Conservation (phyloP, 2,888 invertebrate species). For the Coelinius sp. region DNA sequence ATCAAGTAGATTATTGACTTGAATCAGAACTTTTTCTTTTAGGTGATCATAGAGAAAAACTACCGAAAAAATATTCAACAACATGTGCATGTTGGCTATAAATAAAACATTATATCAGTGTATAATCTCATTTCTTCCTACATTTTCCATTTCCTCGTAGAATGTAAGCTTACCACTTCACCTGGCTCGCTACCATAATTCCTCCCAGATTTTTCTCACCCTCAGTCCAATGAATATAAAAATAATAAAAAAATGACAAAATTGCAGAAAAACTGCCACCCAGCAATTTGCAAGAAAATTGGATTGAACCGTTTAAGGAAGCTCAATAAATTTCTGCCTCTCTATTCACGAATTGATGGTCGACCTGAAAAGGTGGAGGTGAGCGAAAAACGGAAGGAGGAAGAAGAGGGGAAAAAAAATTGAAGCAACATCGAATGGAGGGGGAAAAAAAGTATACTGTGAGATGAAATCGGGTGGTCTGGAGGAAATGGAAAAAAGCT, state of each 20-base stretch:
- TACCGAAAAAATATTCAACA: too few species aligned
- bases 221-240: background rate
- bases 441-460: background rate
- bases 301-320: slow-evolving; percentile 54
- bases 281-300: slow-evolving; percentile 54
- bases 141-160: background rate
- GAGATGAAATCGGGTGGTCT: background rate
- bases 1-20: too few species aligned
- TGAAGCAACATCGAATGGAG: slow-evolving; percentile 2
- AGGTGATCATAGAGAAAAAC: too few species aligned
- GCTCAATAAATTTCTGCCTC: slow-evolving; percentile 53
- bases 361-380: slow-evolving; percentile 31
- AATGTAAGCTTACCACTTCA: background rate
- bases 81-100: too few species aligned
- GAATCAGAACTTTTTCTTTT: too few species aligned
- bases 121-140: background rate
- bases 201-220: background rate
- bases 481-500: slow-evolving; percentile 22
- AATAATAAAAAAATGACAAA: slow-evolving; percentile 35
- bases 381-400: slow-evolving; percentile 38
- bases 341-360: slow-evolving; percentile 50
- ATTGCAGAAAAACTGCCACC: slow-evolving; percentile 48
- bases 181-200: background rate
- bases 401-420: background rate
- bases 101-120: too few species aligned